Base-by-base conservation (phyloP, 2,797 vertebrate genomes). In the Eupleurogrammus muticus region DNA sequence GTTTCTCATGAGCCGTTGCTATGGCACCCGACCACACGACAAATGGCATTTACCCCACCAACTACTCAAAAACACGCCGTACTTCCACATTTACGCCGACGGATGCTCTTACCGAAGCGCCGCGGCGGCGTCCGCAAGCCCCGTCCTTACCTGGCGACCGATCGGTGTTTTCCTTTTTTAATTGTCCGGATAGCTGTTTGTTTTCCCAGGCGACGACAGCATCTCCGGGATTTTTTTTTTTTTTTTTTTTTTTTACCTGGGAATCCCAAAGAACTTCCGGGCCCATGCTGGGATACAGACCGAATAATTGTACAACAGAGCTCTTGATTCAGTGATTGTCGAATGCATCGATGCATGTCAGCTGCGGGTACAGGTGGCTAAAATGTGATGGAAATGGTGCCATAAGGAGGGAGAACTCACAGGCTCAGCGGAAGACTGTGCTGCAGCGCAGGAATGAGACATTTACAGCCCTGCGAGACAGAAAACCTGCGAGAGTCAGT, bases 241-340 rank as follows among this genome's bases (percentile, higher is more conserved):
- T 91, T 83, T 86, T 80, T 49, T 54, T 61, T 66, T 83, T 77
- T 82, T 82, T 68, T 86, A 93, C 93, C 93, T 94, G 93, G 91
- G 90, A 93, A 93, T 89, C 92, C 93, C 90, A 89, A 93, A 94
- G 88, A 94, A 94, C 93, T 95, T 95, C 94, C 94, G 94, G 94
- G 92, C 93, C 93, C 90, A 93, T 93, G 91, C 91, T 91, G 92
- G 92, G 92, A 93, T 91, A 89, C 92, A 95, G 94, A 89, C 93
- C 78, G 76, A 91, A 84, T 85, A 91, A 92, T 76, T 85, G 85
- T 90, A 80, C 84, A 48, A 65, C 84, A 86, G 85, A 90, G 67
- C 76, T 77, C 79, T 54, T 80, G 89, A 92, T 91, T 72, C 48
- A 51, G 60, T 20, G 93, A 94, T 87, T 65, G 82, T 70, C 91